Conservation (phyloP, 2,113 vertebrate species). For the Vanacampus margaritifer region DNA sequence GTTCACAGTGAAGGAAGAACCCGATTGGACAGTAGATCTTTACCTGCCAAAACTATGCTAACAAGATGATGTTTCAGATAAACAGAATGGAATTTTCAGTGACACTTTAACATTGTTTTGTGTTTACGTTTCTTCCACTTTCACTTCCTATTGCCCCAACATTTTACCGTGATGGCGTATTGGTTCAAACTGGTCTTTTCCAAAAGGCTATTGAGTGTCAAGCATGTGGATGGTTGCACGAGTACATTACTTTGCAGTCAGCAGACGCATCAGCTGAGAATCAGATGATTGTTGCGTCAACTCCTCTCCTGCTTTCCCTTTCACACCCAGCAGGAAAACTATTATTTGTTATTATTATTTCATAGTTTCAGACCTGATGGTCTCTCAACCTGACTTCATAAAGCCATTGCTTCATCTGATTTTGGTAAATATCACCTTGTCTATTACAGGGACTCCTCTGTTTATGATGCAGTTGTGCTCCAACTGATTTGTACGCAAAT, state of each 20-base stretch:
- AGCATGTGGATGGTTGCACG: conserved; percentile 29
- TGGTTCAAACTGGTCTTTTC: not conserved
- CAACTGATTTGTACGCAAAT: not conserved
- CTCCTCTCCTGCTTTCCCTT: conserved; percentile 17
- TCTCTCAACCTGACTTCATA: not conserved
- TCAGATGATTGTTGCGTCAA: conserved; percentile 61
- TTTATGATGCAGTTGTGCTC: not conserved
- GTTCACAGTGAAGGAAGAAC: no score
- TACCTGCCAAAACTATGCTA: not conserved
- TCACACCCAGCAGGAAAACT: conserved; percentile 6
- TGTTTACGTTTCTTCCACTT: not conserved
- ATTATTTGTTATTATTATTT: conserved; percentile 24
- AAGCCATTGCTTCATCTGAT: not conserved
- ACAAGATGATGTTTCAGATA: not conserved
- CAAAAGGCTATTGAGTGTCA: conserved; percentile 10
- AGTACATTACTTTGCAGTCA: conserved; percentile 43
- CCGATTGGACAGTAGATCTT: no score
- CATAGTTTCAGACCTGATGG: conserved; percentile 15
- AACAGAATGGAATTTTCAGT: not conserved
- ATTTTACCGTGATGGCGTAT: no score
- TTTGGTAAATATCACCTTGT: not conserved
- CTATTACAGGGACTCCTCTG: not conserved
- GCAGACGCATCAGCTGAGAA: conserved; percentile 65
- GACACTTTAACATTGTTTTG: not conserved
- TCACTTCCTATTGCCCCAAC: not conserved